phyloP scores from a whole-genome alignment of 2,888 invertebrate species.

The Aphrophora alni region DNA sequence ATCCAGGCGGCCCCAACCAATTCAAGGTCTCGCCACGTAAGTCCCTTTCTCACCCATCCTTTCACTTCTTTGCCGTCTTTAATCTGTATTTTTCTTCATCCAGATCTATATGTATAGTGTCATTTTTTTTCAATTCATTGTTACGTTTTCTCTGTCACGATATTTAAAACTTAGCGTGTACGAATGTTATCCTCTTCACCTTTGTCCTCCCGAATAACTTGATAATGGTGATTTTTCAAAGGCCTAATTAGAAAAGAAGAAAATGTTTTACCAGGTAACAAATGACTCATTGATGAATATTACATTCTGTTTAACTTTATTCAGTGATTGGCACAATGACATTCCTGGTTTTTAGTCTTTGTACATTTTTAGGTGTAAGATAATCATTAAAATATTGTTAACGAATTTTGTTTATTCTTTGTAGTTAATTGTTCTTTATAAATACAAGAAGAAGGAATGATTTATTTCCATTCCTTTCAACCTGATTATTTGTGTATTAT shows the following conservation, averaged over 20 bases:
- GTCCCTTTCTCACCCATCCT: not conserved
- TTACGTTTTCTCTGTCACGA: not conserved
- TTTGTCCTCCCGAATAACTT: not conserved
- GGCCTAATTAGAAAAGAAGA: not conserved
- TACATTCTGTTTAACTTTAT: not conserved
- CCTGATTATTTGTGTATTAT: no score
- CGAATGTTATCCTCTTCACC: not conserved
- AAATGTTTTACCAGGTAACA: not conserved
- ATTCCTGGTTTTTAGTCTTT: conserved; percentile 9
- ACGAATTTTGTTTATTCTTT: not conserved
- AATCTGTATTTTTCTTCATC: not conserved
- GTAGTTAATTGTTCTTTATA: not conserved
- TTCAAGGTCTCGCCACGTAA: not conserved
- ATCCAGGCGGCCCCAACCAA: not conserved
- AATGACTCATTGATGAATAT: not conserved
- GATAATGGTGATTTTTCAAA: not conserved
- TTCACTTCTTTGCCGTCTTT: not conserved
- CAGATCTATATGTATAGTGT: not conserved
- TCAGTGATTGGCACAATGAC: not conserved
- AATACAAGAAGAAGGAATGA: not conserved
- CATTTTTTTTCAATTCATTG: not conserved
- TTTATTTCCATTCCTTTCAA: not conserved
- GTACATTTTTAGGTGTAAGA: not conserved
- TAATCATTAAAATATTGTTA: not conserved
- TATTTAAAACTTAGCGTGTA: not conserved